These are phyloP conservation scores for Psittacula echo DNA, from an alignment of 2,797 vertebrate species.

Conservation along the genomic window DNA sequence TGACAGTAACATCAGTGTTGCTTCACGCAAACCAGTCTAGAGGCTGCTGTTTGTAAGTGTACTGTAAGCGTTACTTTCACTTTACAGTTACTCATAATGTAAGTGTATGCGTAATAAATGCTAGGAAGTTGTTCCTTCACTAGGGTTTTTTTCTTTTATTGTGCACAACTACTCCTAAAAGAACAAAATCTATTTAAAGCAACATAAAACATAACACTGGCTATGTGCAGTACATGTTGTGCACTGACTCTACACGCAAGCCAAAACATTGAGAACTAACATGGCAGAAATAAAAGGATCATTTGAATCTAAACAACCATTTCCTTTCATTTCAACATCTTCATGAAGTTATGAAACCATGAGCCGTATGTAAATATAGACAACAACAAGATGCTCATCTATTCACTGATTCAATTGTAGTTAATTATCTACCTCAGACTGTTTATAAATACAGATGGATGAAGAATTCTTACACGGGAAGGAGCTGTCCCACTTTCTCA, in stretches of 20 bases:
- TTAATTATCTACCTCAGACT: background rate
- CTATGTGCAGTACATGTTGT: background rate
- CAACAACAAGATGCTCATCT: background rate
- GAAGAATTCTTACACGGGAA: background rate
- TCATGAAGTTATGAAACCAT: background rate
- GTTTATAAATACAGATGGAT: background rate
- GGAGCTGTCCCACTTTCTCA: background rate
- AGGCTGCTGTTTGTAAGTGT: background rate
- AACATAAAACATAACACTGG: background rate
- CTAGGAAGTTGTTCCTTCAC: background rate
- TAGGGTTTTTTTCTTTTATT: background rate
- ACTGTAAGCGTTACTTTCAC: background rate
- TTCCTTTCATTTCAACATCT: background rate
- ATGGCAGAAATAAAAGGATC: background rate
- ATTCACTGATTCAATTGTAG: background rate
- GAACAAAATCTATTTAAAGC: background rate
- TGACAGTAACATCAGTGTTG: background rate
- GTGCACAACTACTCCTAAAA: background rate
- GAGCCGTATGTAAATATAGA: background rate
- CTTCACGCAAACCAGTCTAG: background rate
- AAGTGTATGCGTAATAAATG: background rate
- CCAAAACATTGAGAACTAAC: background rate
- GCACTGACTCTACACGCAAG: background rate
- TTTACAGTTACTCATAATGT: background rate
- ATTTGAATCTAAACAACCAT: background rate